Conservation (phyloP, 2,888 invertebrate genomes). For the Odontocolon sp. region DNA sequence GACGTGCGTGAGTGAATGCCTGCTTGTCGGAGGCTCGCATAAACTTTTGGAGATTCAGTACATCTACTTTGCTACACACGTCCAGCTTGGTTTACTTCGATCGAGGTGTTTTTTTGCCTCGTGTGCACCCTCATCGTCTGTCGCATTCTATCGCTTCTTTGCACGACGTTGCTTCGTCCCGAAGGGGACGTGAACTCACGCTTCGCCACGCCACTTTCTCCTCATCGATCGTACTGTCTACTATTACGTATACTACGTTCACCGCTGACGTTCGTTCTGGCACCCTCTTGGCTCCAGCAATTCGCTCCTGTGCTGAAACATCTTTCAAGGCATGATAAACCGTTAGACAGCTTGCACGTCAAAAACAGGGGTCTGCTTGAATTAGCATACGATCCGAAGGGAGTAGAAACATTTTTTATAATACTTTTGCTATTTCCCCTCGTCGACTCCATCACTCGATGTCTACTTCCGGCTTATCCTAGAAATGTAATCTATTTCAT, state of each 20-base stretch:
- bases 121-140: conserved; percentile 26
- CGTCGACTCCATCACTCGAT: not conserved
- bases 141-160: conserved; percentile 44
- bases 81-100: conserved; percentile 44
- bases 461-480: no score
- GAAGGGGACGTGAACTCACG: conserved; percentile 54
- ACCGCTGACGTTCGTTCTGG: conserved; percentile 25
- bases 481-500: no score
- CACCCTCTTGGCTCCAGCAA: conserved; percentile 29
- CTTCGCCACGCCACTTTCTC: conserved; percentile 58
- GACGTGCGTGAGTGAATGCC: not conserved
- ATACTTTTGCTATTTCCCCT: not conserved
- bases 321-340: conserved; percentile 17
- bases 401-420: not conserved
- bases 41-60: conserved; percentile 33
- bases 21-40: not conserved
- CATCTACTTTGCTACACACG: conserved; percentile 23
- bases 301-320: conserved; percentile 15
- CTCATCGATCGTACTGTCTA: conserved; percentile 53
- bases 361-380: conserved; percentile 5
- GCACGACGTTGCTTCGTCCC: conserved; percentile 40
- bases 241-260: conserved; percentile 13
- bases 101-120: conserved; percentile 39
- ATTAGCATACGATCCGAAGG: conserved; percentile 14
- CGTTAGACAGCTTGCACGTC: conserved; percentile 19